Percentiles rank a stretch among this genome's conserved stretches.
Conservation (phyloP, 1,140 invertebrate genomes). For the Reticulitermes speratus region DNA sequence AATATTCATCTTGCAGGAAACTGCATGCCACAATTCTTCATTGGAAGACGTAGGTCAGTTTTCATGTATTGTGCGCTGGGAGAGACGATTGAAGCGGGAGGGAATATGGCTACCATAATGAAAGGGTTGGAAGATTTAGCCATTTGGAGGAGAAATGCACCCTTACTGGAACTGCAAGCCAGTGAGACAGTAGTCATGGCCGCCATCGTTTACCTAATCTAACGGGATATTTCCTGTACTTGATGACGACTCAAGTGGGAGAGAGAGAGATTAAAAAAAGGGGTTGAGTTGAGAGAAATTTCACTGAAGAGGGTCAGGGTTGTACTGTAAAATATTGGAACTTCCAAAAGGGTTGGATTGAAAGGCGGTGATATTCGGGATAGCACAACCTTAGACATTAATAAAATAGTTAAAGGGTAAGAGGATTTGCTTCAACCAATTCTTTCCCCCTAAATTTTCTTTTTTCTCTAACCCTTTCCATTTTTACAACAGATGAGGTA, state of each 20-base stretch:
- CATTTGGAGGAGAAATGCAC: neutral
- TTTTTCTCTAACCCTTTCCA: slow-evolving; percentile 15
- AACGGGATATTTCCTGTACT: slow-evolving; percentile 18
- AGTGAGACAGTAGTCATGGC: neutral
- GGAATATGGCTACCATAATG: neutral
- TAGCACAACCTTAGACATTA: neutral
- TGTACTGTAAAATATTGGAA: neutral
- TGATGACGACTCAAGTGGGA: neutral
- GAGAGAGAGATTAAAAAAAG: neutral
- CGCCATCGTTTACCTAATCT: neutral
- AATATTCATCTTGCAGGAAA: neutral
- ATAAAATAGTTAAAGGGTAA: neutral
- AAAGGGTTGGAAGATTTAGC: neutral
- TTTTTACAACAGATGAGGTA: slow-evolving; percentile 3
- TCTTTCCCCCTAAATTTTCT: neutral
- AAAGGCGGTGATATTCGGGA: neutral
- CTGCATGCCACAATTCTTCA: slow-evolving; percentile 5
- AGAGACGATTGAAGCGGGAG: neutral
- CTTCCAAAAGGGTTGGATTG: slow-evolving; percentile 1
- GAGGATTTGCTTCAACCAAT: neutral
- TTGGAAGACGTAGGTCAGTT: slow-evolving; percentile 10
- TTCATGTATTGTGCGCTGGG: neutral
- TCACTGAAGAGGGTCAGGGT: neutral
- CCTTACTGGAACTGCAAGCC: neutral
- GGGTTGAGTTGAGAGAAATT: neutral